These are phyloP conservation scores for Oligia fasciuncula DNA, from an alignment of 2,888 invertebrate genomes.

Conservation along the genomic window DNA sequence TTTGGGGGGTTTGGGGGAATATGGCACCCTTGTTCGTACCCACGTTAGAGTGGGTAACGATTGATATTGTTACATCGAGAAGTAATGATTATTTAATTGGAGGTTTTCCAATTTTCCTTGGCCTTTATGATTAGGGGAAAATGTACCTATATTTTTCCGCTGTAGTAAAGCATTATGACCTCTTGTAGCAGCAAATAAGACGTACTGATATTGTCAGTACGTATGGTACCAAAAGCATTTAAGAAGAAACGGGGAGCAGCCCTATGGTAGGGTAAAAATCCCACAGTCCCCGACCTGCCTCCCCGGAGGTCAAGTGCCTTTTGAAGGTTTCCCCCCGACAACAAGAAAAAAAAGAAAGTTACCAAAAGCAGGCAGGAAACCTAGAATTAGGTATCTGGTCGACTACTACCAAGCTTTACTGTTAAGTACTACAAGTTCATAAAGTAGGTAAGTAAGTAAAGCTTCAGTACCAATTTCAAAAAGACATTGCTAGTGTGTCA, in stretches of 20 bases:
- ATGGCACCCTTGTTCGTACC: constrained; percentile 59
- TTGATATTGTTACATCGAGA: constrained; percentile 63
- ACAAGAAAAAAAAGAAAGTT: too few relatives aligned
- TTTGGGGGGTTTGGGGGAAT: constrained; percentile 71
- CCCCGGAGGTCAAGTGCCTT: too few relatives aligned
- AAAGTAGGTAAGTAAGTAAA: too few relatives aligned
- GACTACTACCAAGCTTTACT: neutral
- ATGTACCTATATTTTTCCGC: neutral
- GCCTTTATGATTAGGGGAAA: neutral
- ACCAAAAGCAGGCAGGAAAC: too few relatives aligned
- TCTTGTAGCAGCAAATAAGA: neutral
- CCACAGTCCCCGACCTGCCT: too few relatives aligned
- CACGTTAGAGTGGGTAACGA: constrained; percentile 51
- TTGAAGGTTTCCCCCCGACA: too few relatives aligned
- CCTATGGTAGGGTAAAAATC: too few relatives aligned
- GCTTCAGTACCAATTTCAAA: neutral
- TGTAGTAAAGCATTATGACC: neutral
- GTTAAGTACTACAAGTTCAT: neutral
- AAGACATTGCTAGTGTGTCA: neutral
- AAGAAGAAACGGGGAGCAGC: too few relatives aligned
- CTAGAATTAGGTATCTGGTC: neutral
- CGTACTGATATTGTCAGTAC: neutral
- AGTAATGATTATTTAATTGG: constrained; percentile 55
- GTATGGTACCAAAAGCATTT: too few relatives aligned
- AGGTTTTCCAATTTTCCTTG: constrained; percentile 33